phyloP scores from a whole-genome alignment of 2,113 vertebrate species.

The Xiphias gladius region DNA sequence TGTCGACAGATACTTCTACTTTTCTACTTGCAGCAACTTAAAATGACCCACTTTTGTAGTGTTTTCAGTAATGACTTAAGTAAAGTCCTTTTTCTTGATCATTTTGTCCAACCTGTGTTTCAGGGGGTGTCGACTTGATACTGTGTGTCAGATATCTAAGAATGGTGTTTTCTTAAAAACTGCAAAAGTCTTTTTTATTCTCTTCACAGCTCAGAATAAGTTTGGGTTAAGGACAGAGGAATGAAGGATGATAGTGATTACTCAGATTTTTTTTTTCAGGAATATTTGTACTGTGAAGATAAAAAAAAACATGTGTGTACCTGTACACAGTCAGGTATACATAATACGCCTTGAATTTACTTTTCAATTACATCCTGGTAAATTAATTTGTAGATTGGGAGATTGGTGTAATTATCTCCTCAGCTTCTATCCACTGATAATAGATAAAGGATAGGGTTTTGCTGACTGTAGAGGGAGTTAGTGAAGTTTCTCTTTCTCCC shows the following conservation, averaged over 20 bases:
- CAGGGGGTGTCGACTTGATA: neutral
- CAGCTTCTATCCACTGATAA: neutral
- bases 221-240: neutral
- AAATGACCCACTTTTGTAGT: neutral
- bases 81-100: neutral
- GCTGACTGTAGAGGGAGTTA: neutral
- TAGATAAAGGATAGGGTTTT: conserved; percentile 21
- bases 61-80: too few relatives aligned
- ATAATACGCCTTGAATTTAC: neutral
- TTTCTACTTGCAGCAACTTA: neutral
- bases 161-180: neutral
- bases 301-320: neutral
- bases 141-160: neutral
- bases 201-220: neutral
- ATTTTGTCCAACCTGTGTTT: neutral
- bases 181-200: neutral
- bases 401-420: conserved; percentile 22
- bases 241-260: neutral
- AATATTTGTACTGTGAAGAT: neutral
- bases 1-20: neutral
- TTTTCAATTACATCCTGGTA: conserved; percentile 4
- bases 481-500: neutral
- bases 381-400: conserved; percentile 35
- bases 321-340: neutral
- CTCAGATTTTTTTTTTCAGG: neutral